These are phyloP conservation scores for Peromyscus nudipes DNA, from an alignment of 2,797 vertebrate genomes.

Conservation along the genomic window DNA sequence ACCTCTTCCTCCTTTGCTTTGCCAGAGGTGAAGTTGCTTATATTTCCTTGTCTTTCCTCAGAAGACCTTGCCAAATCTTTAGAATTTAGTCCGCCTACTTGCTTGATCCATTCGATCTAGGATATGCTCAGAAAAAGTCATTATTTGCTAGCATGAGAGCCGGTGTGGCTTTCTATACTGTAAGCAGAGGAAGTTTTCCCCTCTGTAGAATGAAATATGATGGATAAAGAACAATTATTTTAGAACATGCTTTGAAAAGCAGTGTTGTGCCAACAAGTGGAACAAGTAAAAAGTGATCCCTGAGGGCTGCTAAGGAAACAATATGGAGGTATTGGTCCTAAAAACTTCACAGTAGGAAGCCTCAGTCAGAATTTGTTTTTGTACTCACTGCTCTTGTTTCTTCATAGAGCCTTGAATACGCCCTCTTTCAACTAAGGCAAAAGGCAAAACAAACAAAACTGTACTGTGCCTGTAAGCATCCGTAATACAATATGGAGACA, in stretches of 20 bases:
- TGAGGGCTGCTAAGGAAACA: neutral
- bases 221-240: slow-evolving; percentile 22
- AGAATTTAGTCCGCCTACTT: neutral
- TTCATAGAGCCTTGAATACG: neutral
- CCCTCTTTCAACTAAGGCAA: neutral
- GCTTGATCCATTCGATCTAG: neutral
- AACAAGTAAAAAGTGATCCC: neutral
- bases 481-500: neutral
- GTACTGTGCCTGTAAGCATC: neutral
- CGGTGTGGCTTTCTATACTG: neutral
- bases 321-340: neutral
- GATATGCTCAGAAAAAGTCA: neutral
- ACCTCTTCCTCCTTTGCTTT: neutral
- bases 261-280: neutral
- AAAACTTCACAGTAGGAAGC: neutral
- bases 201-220: neutral
- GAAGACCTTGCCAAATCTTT: neutral
- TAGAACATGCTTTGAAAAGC: slow-evolving; percentile 4
- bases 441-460: neutral
- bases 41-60: neutral
- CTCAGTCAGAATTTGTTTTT: neutral
- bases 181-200: neutral
- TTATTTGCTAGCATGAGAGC: neutral
- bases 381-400: neutral
- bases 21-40: neutral